phyloP scores from a whole-genome alignment of 2,113 vertebrate species.

The Uria aalge region DNA sequence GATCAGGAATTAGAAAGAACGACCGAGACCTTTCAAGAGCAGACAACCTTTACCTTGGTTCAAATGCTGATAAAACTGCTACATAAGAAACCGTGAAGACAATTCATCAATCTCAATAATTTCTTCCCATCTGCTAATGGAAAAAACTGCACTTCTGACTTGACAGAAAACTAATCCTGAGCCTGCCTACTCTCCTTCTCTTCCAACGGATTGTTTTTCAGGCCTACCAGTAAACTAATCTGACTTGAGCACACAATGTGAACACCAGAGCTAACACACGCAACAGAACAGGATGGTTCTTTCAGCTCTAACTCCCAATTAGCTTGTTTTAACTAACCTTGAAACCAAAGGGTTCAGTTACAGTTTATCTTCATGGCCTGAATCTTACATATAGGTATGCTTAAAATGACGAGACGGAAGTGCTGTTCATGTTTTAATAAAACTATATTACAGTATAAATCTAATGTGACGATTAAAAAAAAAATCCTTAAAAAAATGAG shows the following conservation, averaged over 20 bases:
- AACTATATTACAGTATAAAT: neutral
- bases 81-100: neutral
- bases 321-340: neutral
- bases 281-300: neutral
- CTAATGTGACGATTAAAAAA: neutral
- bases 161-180: conserved; percentile 8
- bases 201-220: conserved; percentile 35
- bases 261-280: neutral
- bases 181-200: neutral
- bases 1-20: neutral
- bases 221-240: conserved; percentile 6
- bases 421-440: neutral
- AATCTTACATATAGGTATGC: neutral
- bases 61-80: neutral
- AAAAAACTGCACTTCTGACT: conserved; percentile 18
- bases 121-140: neutral
- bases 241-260: neutral
- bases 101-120: neutral
- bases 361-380: neutral
- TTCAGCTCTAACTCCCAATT: neutral
- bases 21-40: neutral
- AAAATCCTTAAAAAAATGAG: neutral
- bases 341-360: neutral
- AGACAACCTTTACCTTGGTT: neutral
- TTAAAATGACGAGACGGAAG: neutral